A percentile compares a stretch with the other conserved stretches of the same genome.
phyloP scores from a whole-genome alignment of 2,113 vertebrate species.

The Sisor rabdophorus region DNA sequence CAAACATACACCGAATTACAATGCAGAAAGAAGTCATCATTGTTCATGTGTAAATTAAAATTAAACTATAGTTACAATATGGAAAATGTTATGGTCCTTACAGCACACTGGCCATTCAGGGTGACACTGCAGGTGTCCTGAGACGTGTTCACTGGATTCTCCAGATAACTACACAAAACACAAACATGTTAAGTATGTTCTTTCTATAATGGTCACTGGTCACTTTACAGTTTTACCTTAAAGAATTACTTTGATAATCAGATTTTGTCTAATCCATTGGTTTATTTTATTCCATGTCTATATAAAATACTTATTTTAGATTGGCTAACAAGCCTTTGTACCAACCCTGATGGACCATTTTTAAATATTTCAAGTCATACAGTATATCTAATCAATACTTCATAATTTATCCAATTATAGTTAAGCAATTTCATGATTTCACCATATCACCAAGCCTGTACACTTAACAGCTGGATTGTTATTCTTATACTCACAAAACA shows the following conservation, averaged over 20 bases:
- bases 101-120: constrained; percentile 41
- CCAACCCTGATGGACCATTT: not conserved
- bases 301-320: not conserved
- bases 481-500: constrained; percentile 63
- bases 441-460: not conserved
- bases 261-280: not conserved
- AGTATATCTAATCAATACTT: not conserved
- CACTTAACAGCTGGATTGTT: too few species aligned
- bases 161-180: constrained; percentile 2
- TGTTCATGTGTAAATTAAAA: too few species aligned
- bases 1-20: not conserved
- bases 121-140: constrained; percentile 35
- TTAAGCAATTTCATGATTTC: not conserved
- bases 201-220: not conserved
- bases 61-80: not conserved
- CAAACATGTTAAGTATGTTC: not conserved
- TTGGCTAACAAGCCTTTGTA: not conserved
- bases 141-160: constrained; percentile 6
- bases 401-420: too few species aligned
- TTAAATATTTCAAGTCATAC: not conserved
- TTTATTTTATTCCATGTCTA: not conserved
- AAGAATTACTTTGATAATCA: not conserved
- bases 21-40: not conserved
- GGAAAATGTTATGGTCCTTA: constrained; percentile 16
- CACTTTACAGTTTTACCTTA: not conserved